Evolutionary conservation across 2,113 vertebrate genomes (phyloP), one percentile per base, ranked within the genome.

Genomic region (Lampris incognitus): DNA sequence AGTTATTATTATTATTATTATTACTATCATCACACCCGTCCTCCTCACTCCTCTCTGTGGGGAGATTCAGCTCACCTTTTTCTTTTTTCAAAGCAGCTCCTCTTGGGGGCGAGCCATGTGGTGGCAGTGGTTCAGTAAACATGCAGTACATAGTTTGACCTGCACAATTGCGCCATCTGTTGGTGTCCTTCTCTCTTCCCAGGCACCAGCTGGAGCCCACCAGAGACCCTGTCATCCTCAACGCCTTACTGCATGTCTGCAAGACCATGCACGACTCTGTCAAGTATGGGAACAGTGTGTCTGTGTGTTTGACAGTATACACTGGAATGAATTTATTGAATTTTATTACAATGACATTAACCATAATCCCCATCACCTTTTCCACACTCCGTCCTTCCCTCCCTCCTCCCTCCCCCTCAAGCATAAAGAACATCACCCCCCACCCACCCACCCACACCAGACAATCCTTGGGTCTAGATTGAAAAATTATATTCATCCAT

Each of bases 181-280:
- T 41, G 60, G 42, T 2, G 13, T 4, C 39, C 60, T n/a, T 8
- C 13, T 3, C 13, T 11, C 50, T 4, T 9, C 39, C 9, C 72
- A 99, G 98, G 93, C 94, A 99, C 70, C 98, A 99, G 76, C 94
- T 96, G 81, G 97, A 98, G 79, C 84, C 94, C 1, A 99, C 97
- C 1, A 97, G 97, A 89, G 98, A 99, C 74, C 98, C 98, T 0
- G 98, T 99, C 59, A 99, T 99, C 72, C 96, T 99, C 70, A 99
- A 99, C 5, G 97, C 98, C 63, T 95, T 99, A 69, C 87, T 99
- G 81, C 97, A 99, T 1, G 92, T 98, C 85, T 99, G 98, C 91
- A 99, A 99, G 93, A 97, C 96, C 6, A 98, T 98, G 98, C 98
- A 99, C 0, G 98, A 99, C 82, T 99, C 98, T 2, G 97, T 99